Conservation (phyloP, 1,140 invertebrate genomes). For the Sinonovacula constricta region DNA sequence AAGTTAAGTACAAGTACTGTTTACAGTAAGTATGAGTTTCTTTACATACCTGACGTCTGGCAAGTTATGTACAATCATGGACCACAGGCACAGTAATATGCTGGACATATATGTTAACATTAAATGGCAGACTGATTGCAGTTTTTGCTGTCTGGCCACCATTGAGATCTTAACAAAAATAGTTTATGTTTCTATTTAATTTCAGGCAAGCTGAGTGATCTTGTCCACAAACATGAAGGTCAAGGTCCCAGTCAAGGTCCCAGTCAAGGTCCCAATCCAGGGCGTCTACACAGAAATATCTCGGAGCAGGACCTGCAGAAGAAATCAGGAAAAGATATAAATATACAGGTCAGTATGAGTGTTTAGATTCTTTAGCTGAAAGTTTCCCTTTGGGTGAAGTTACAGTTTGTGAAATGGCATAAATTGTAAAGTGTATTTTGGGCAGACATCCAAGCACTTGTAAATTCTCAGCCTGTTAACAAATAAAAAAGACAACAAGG, state of each 20-base stretch:
- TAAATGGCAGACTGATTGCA: not conserved
- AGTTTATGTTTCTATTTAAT: not conserved
- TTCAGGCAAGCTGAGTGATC: conserved; percentile 46
- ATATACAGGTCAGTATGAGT: conserved; percentile 51
- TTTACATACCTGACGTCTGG: too few relatives aligned
- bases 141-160: not conserved
- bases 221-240: conserved; percentile 43
- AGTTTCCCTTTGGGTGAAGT: too few relatives aligned
- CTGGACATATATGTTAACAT: conserved; percentile 15
- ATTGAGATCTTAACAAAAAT: not conserved
- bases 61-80: too few relatives aligned
- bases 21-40: too few relatives aligned
- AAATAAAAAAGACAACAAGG: too few relatives aligned
- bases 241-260: not conserved
- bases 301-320: conserved; percentile 48
- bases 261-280: not conserved
- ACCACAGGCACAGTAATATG: too few relatives aligned
- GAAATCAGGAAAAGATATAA: conserved; percentile 52
- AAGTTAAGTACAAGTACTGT: too few relatives aligned
- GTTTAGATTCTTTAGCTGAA: too few relatives aligned
- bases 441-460: too few relatives aligned
- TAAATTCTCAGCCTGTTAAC: too few relatives aligned
- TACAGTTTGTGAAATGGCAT: too few relatives aligned
- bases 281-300: conserved; percentile 20
- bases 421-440: too few relatives aligned